These are phyloP conservation scores for Chionomys nivalis DNA, from an alignment of 2,113 vertebrate species.

Conservation along the genomic window DNA sequence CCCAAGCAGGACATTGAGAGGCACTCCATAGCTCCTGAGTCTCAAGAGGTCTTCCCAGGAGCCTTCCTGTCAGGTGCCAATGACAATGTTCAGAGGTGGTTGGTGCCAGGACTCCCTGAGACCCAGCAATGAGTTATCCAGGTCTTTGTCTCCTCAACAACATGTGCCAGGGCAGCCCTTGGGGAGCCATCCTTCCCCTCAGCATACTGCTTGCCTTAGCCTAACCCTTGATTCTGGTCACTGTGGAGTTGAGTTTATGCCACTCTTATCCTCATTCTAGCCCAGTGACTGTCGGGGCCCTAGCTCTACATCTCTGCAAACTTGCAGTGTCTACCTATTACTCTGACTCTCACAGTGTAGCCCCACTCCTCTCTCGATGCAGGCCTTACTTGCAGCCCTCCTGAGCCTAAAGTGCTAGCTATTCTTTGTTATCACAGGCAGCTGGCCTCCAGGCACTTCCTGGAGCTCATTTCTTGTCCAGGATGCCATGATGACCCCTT, in stretches of 20 bases:
- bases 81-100: not conserved
- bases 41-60: not conserved
- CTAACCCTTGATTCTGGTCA: not conserved
- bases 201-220: not conserved
- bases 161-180: not conserved
- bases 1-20: conserved; percentile 19
- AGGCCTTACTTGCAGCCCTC: not conserved
- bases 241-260: not conserved
- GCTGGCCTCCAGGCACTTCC: not conserved
- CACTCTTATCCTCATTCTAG: not conserved
- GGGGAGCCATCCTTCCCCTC: not conserved
- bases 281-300: not conserved
- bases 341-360: not conserved
- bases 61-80: not conserved
- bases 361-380: not conserved
- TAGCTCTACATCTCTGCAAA: not conserved
- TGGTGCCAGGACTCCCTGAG: not conserved
- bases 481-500: not conserved
- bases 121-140: not conserved
- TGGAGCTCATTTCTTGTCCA: not conserved
- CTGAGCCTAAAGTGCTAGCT: too few species aligned
- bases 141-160: not conserved
- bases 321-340: too few species aligned
- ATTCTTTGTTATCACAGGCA: not conserved
- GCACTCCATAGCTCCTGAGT: not conserved